Evolutionary conservation across 2,888 invertebrate genomes (phyloP).

Genomic region (Mimachlamys varia): DNA sequence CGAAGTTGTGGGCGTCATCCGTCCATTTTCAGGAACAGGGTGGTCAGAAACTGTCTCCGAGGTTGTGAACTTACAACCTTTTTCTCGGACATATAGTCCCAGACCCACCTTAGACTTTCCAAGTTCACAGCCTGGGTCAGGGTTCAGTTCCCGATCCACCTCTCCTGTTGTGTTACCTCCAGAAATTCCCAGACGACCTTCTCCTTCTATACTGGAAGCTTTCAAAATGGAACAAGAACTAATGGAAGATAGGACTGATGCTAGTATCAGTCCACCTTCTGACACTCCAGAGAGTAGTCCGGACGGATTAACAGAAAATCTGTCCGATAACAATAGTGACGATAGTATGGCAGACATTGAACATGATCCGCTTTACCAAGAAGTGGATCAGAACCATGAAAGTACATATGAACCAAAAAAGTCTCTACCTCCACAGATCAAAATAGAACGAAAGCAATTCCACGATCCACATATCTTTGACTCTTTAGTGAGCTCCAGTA

Average conservation of each 20-base stretch:
- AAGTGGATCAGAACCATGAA: conserved; percentile 77
- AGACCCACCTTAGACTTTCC: conserved; percentile 44
- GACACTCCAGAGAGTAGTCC: conserved; percentile 55
- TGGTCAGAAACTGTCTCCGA: conserved; percentile 52
- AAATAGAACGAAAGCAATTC: conserved; percentile 78
- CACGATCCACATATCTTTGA: conserved; percentile 66
- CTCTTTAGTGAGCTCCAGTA: conserved; percentile 76
- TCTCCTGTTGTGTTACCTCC: conserved; percentile 62
- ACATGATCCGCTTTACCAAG: conserved; percentile 73
- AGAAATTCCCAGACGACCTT: conserved; percentile 69
- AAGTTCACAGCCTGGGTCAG: conserved; percentile 57
- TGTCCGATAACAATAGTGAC: conserved; percentile 65
- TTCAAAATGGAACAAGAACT: conserved; percentile 60
- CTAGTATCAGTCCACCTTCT: conserved; percentile 49
- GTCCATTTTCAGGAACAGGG: conserved; percentile 43
- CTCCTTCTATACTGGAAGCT: conserved; percentile 70
- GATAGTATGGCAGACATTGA: conserved; percentile 70
- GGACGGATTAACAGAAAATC: conserved; percentile 57
- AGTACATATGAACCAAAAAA: conserved; percentile 75
- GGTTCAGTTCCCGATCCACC: conserved; percentile 53
- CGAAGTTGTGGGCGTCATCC: conserved; percentile 40
- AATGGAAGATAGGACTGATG: conserved; percentile 46
- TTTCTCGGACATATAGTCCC: conserved; percentile 5
- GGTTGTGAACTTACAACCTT: conserved; percentile 38
- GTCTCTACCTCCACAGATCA: conserved; percentile 72